A percentile compares a stretch with the other conserved stretches of the same genome.
Conservation (phyloP, 2,797 vertebrate genomes). For the Hyperoplus immaculatus region DNA sequence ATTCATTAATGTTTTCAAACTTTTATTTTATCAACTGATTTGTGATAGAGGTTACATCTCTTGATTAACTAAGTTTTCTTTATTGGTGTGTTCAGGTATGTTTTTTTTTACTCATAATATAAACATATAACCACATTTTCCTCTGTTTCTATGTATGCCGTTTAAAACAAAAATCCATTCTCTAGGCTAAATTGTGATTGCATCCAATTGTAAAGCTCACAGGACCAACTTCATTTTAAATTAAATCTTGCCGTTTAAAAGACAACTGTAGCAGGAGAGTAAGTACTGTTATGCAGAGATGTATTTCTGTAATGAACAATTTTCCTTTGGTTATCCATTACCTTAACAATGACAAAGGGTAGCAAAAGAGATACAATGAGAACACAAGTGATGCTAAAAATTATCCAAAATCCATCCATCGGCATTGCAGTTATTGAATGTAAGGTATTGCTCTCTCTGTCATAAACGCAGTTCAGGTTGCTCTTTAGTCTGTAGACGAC, state of each 20-base stretch:
- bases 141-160: too few relatives aligned
- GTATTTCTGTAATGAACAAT: background rate
- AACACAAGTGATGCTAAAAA: conserved; percentile 30
- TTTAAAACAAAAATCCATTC: background rate
- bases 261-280: background rate
- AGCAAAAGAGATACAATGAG: conserved; percentile 38
- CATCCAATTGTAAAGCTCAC: background rate
- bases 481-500: conserved; percentile 52
- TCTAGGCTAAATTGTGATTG: background rate
- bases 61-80: background rate
- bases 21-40: too few relatives aligned
- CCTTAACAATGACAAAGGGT: conserved; percentile 29
- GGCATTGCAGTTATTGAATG: conserved; percentile 44
- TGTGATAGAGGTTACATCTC: background rate
- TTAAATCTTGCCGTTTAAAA: background rate
- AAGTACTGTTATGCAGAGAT: background rate
- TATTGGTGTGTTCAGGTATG: background rate
- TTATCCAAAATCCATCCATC: background rate
- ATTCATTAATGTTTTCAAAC: too few relatives aligned
- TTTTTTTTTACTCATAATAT: background rate
- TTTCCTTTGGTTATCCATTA: conserved; percentile 16
- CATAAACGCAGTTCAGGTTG: conserved; percentile 63
- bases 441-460: conserved; percentile 40
- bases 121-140: background rate
- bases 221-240: background rate